Base-by-base conservation (phyloP, 2,888 invertebrate species). In the Marasmarcha lunaedactyla region DNA sequence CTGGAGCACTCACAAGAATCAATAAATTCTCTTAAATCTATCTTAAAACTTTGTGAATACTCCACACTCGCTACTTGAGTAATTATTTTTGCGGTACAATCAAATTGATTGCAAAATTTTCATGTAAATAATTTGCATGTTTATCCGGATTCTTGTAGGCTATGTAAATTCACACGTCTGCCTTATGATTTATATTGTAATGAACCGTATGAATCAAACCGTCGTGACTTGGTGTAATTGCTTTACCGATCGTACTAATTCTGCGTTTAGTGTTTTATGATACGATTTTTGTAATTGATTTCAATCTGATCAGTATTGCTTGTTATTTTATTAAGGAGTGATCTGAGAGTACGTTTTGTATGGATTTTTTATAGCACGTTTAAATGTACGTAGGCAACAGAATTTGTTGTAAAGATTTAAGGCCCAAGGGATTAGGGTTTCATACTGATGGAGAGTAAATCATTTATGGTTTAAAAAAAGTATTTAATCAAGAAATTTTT, bases 191-290 rank as follows among this genome's bases (percentile, higher is more conserved):
- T 71, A 76, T 63, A 52, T 52, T 45, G 59, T 61, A 68, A 71
- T 69, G 70, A 69, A 63, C 55, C 52, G 52, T 67, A 63, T 76
- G 73, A 76, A 77, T 77, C 76, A 73, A 49, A 55, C 59, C 69
- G 59, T 78, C 81, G 81, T 83, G 81, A 81, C 77, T 63, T 58
- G 54, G 52, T 57, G 76, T 81, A 81, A 83, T 83, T 81, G 83
- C 72, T 68, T 70, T 59, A 68, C 68, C 76, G 71, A 71, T 77
- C 69, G 79, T 78, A 78, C 81, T 78, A 78, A 78, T 77, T 65
- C 66, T 70, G 63, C 61, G 58, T 55, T 60, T 57, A 59, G 63
- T 77, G 63, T 66, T 77, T 79, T 79, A 81, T 70, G 71, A 55
- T 62, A 60, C 66, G 64, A 68, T 74, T 78, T 72, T 70, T 69